Evolutionary conservation across 2,888 invertebrate genomes (phyloP).

Genomic region (Pyrrhia umbra): DNA sequence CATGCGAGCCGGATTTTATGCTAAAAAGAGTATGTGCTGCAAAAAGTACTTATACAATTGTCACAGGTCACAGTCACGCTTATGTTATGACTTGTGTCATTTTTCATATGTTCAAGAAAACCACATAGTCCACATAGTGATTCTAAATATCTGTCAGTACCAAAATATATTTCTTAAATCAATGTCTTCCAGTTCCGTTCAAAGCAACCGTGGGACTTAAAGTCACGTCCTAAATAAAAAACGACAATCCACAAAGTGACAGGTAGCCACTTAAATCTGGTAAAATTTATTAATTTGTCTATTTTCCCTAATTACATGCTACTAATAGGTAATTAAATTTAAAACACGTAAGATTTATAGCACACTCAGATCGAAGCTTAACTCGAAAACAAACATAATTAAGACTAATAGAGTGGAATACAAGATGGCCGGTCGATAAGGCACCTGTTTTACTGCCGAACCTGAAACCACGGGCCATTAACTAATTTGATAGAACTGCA

Average conservation of each 20-base stretch:
- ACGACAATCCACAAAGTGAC: conserved; percentile 2
- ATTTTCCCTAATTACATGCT: conserved; percentile 32
- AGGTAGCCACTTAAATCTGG: conserved; percentile 15
- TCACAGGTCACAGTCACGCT: too few relatives aligned
- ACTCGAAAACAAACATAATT: conserved; percentile 49
- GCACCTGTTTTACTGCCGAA: conserved; percentile 38
- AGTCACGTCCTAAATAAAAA: neutral
- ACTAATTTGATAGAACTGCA: conserved; percentile 59
- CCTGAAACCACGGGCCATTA: conserved; percentile 53
- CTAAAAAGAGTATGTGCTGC: too few relatives aligned
- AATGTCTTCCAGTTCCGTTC: conserved; percentile 7
- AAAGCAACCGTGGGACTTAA: neutral
- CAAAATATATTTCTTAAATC: neutral
- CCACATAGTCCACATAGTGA: too few relatives aligned
- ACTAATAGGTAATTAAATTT: conserved; percentile 32
- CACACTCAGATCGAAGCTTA: conserved; percentile 38
- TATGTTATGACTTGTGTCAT: too few relatives aligned
- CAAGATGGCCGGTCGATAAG: conserved; percentile 55
- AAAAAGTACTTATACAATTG: too few relatives aligned
- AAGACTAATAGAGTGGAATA: conserved; percentile 52
- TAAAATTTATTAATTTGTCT: conserved; percentile 40
- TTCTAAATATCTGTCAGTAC: neutral
- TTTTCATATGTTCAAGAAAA: too few relatives aligned
- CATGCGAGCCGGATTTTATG: neutral
- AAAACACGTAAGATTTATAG: conserved; percentile 44